Evolutionary conservation across 2,888 invertebrate genomes (phyloP), one percentile per base, ranked within the genome.

Genomic region (Dynastes grantii): DNA sequence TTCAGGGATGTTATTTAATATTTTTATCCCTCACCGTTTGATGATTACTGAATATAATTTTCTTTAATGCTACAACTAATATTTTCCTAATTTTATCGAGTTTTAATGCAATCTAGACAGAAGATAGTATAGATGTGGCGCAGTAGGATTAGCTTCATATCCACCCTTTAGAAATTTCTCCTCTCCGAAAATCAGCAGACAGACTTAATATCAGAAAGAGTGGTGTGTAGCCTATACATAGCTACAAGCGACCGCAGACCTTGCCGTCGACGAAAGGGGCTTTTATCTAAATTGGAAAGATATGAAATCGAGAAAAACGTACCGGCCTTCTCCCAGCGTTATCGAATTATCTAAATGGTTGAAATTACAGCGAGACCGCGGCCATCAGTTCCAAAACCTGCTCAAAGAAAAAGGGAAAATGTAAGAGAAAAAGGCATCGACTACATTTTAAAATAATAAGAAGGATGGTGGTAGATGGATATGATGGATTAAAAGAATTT

Each of bases 251-350:
- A 45, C 63, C 29, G n/a, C 63, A 11, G 32, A 13, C 63, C 6
- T 8, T 29, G 63, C 63, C 32, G 63, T 27, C 27, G 63, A 13
- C 63, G 45, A 45, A 45, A 55, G n/a, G 40, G 65, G 65, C 65
- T 65, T 65, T 65, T 65, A 65, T 65, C 65, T 65, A 65, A 65
- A 65, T 65, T 65, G 65, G 65, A 65, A 65, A 45, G 65, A 65
- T 65, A 65, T 65, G 65, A 65, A 65, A 16, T 65, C 22, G 65
- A 40, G 40, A 65, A 65, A 65, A 65, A 65, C 65, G n/a, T 55
- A n/a, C 16, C 40, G 40, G n/a, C 16, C 37, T 1, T 32, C 63
- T 40, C 55, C n/a, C n/a, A 2, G 40, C 65, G 16, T 40, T 65
- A 65, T 65, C 65, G 32, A 65, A 65, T 65, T 65, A 65, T 65